These are phyloP conservation scores for Nomia melanderi DNA, from an alignment of 1,140 invertebrate species.

Conservation along the genomic window DNA sequence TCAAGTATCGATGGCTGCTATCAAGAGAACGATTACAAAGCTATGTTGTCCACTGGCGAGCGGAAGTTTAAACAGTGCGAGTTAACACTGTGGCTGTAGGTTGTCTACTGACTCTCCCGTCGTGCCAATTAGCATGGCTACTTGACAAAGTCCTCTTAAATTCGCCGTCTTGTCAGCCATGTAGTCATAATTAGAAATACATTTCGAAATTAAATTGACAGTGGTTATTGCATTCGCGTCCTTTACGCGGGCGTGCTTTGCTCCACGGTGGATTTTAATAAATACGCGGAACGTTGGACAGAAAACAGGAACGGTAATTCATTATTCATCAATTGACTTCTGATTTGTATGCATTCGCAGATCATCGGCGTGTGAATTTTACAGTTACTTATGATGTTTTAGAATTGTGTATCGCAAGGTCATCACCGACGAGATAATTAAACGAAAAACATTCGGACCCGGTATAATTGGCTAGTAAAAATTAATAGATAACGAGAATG, in stretches of 20 bases:
- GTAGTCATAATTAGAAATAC: conserved; percentile 49
- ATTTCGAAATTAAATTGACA: conserved; percentile 24
- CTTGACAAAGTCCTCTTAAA: conserved; percentile 63
- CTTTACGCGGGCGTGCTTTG: not conserved
- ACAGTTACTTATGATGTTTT: no score
- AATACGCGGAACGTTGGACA: not conserved
- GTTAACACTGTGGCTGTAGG: conserved; percentile 51
- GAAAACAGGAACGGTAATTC: no score
- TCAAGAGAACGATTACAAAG: conserved; percentile 53
- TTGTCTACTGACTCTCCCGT: conserved; percentile 51
- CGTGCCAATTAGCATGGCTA: conserved; percentile 63
- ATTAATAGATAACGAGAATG: not conserved
- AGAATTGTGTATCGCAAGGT: no score
- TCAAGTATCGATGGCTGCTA: conserved; percentile 49
- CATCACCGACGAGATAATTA: no score
- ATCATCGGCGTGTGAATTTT: no score
- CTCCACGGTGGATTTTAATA: no score
- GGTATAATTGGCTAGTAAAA: no score
- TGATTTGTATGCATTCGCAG: no score
- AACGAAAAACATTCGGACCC: no score
- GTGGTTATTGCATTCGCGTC: not conserved
- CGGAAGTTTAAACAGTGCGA: conserved; percentile 53
- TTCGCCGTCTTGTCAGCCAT: conserved; percentile 46
- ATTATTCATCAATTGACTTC: no score
- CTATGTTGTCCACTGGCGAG: conserved; percentile 43